Evolutionary conservation across 92 coral and sea anemone genomes (phyloP).

Genomic region (Siderastrea radians): DNA sequence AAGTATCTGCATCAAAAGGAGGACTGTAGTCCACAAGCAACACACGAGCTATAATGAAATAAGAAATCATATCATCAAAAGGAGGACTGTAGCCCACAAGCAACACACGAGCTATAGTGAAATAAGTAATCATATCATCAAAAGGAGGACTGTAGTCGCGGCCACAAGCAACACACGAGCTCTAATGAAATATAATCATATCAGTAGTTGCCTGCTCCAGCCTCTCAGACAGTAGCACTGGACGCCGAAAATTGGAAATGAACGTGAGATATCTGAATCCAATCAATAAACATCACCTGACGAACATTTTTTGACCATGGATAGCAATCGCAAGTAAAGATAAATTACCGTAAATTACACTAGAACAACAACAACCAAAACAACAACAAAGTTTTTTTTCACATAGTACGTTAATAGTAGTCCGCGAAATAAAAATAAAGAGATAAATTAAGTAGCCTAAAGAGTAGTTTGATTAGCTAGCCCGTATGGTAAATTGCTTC

Average conservation of each 20-base stretch:
- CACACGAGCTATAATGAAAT: slow-evolving; percentile 77
- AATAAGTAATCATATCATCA: slow-evolving; percentile 41
- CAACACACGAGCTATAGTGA: slow-evolving; percentile 81
- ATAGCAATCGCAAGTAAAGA: no score
- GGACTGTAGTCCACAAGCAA: slow-evolving; percentile 87
- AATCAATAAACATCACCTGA: no score
- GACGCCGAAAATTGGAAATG: no score
- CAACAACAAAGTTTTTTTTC: no score
- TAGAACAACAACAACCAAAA: background rate
- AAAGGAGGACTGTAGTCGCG: slow-evolving; percentile 82
- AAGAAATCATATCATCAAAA: slow-evolving; percentile 58
- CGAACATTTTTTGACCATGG: no score
- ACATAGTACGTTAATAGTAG: no score
- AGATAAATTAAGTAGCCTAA: background rate
- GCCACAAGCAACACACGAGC: slow-evolving; percentile 90
- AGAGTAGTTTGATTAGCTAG: background rate
- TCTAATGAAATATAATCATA: slow-evolving; percentile 15
- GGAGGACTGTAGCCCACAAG: slow-evolving; percentile 91
- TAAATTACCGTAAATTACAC: no score
- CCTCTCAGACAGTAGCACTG: no score
- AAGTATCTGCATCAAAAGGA: slow-evolving; percentile 90
- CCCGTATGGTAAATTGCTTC: no score
- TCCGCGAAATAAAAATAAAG: background rate
- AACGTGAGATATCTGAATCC: no score
- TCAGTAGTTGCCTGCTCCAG: background rate